phyloP scores from a whole-genome alignment of 2,113 vertebrate genomes.

The Ochotona curzoniae region DNA sequence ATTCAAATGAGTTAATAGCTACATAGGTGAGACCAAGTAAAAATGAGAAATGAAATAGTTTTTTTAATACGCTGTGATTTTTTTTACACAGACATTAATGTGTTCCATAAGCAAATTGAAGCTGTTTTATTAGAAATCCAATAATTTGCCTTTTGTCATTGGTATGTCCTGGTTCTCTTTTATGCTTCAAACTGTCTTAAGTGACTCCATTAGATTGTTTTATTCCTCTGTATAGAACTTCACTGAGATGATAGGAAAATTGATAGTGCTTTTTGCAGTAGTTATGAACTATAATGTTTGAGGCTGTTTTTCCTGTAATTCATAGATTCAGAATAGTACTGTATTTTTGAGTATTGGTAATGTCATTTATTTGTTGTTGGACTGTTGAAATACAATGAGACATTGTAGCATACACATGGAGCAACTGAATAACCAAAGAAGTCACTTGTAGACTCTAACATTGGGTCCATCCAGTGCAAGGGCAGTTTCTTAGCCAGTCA shows the following conservation, averaged over 20 bases:
- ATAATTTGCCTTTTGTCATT: neutral
- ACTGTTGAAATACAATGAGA: neutral
- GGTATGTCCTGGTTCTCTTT: neutral
- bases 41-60: neutral
- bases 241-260: neutral
- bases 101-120: neutral
- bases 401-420: neutral
- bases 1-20: constrained; percentile 1
- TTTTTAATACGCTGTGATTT: neutral
- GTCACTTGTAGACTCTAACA: neutral
- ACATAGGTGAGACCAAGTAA: neutral
- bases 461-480: neutral
- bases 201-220: neutral
- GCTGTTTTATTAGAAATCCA: neutral
- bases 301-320: constrained; percentile 11
- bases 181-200: neutral
- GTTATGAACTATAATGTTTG: neutral
- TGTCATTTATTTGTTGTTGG: neutral
- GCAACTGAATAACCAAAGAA: neutral
- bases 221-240: neutral
- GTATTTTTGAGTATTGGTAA: neutral
- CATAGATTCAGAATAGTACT: neutral
- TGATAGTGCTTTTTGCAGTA: neutral
- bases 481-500: neutral
- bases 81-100: neutral